Conservation (phyloP, 2,797 vertebrate species). For the Cyprinodon diabolis region DNA sequence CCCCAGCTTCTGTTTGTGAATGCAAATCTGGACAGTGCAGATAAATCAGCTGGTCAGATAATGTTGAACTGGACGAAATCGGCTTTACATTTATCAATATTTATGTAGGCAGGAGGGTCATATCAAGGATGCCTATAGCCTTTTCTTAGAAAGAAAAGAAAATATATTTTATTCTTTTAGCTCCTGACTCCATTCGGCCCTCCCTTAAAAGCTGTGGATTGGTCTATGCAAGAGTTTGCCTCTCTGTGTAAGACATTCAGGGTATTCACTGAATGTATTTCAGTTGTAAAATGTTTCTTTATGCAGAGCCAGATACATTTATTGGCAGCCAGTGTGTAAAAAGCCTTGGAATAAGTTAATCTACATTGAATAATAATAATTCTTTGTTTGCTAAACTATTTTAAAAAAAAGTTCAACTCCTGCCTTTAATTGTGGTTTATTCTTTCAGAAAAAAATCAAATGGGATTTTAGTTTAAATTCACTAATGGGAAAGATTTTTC, state of each 20-base stretch:
- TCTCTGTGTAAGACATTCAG: neutral
- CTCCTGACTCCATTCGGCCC: neutral
- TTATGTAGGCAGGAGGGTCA: slow-evolving; percentile 1
- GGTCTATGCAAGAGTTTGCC: neutral
- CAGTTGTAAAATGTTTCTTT: neutral
- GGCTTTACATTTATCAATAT: slow-evolving; percentile 9
- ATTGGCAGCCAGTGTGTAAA: neutral
- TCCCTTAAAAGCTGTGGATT: neutral
- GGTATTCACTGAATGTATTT: neutral
- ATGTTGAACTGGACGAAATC: slow-evolving; percentile 7
- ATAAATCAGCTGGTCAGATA: slow-evolving; percentile 6
- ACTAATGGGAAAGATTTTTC: too few species aligned
- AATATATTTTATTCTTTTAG: neutral
- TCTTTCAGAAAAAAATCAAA: too few species aligned
- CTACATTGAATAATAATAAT: neutral
- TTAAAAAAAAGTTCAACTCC: too few species aligned
- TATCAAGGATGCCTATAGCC: neutral
- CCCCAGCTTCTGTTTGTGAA: neutral
- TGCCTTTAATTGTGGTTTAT: too few species aligned
- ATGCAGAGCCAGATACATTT: neutral
- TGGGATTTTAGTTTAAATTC: too few species aligned
- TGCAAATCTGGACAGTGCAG: slow-evolving; percentile 8
- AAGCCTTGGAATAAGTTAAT: neutral
- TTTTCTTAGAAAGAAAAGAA: neutral
- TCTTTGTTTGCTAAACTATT: too few species aligned